Base-by-base conservation (phyloP, 2,888 invertebrate species). In the Drosophila borealis region DNA sequence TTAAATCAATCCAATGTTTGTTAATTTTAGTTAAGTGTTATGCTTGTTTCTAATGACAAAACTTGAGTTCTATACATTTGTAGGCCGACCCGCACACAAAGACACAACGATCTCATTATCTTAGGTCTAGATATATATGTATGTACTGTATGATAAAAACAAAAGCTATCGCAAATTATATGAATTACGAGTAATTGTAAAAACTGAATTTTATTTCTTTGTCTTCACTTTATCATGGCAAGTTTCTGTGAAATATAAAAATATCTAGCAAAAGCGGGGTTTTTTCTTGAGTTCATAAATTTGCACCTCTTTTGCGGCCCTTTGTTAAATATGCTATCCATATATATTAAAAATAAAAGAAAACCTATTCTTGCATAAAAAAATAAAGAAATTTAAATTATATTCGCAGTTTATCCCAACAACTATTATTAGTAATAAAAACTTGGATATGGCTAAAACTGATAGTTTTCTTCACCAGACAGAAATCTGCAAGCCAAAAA, bases 91-190 rank as follows among this genome's bases (percentile, higher is more conserved):
- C 65, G 56, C 49, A 61, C 77, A 75, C 80, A 85, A 78, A 82
- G 76, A 78, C 62, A 78, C 68, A 56, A 72, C 84, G 84, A 85
- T 85, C 84, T 88, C 89, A 85, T 72, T 79, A 73, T 71, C 65
- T 64, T 76, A 65, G 64, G 48, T 64, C 48, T 70, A 61, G 21
- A 53, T 55, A 34, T 45, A 39, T 54, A 11, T 54, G 17, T 46
- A 10, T 67, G 59, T 55, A 17, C 41, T 21, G 54, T 25, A 25
- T 42, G 54, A 75, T 73, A 64, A 76, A 50, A 36, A 37, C 55
- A 39, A 76, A 56, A 65, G 54, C 55, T 81, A 78, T 76, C 65
- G 65, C 66, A 50, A 81, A 56, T 66, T 81, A 57, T 46, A 41
- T 46, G 46, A 57, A 66, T 56, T 59, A 63, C 36, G 51, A 46